Conservation (phyloP, 2,888 invertebrate genomes). For the Melanophora roralis region DNA sequence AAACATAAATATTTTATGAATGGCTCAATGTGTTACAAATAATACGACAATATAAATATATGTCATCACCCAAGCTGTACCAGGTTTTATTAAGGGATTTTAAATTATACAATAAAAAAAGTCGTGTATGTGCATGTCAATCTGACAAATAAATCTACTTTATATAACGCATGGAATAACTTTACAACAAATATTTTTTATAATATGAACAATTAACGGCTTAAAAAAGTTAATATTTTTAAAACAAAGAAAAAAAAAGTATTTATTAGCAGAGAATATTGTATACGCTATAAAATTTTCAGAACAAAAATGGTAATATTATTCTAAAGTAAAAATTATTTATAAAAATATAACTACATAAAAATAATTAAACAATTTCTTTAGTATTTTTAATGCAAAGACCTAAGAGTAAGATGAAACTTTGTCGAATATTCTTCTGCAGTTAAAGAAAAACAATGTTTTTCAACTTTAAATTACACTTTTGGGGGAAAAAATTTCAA, state of each 20-base stretch:
- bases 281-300: too few relatives aligned
- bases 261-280: too few relatives aligned
- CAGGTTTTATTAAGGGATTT: not conserved
- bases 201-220: not conserved
- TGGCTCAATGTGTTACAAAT: slow-evolving; percentile 26
- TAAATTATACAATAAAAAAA: slow-evolving; percentile 1
- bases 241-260: not conserved
- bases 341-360: too few relatives aligned
- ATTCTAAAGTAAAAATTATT: too few relatives aligned
- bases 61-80: not conserved
- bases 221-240: not conserved
- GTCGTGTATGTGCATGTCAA: slow-evolving; percentile 37
- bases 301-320: too few relatives aligned
- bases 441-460: too few relatives aligned
- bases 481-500: too few relatives aligned
- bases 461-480: too few relatives aligned
- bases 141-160: slow-evolving; percentile 52
- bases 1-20: slow-evolving; percentile 1
- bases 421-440: too few relatives aligned
- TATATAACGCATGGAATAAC: slow-evolving; percentile 50
- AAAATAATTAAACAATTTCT: too few relatives aligned
- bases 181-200: slow-evolving; percentile 34
- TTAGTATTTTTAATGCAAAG: too few relatives aligned
- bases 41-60: slow-evolving; percentile 35
- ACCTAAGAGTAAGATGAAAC: too few relatives aligned